phyloP scores from a whole-genome alignment of 2,888 invertebrate species.

The Selenia dentaria region DNA sequence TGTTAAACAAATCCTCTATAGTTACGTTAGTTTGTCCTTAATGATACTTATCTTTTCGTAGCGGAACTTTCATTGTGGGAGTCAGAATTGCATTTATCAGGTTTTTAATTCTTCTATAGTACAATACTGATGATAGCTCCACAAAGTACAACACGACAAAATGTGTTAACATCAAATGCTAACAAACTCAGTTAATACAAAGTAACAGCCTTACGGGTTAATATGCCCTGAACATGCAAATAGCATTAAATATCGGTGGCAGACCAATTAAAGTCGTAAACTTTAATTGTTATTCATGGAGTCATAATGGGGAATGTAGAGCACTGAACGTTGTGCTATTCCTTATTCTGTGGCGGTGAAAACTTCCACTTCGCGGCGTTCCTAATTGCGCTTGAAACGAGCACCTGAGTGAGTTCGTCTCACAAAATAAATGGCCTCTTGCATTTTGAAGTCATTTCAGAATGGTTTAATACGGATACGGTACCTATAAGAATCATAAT shows the following conservation, averaged over 20 bases:
- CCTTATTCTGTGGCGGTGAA: constrained; percentile 32
- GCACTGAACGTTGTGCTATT: neutral
- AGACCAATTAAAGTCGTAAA: constrained; percentile 67
- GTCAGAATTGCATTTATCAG: no score
- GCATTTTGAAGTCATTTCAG: constrained; percentile 11
- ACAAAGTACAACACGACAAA: constrained; percentile 31
- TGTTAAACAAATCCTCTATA: no score
- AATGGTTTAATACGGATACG: neutral
- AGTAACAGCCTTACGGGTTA: constrained; percentile 54
- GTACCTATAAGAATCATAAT: no score
- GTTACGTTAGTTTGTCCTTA: no score
- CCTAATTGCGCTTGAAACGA: constrained; percentile 45
- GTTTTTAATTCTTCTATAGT: no score
- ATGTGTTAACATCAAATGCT: constrained; percentile 46
- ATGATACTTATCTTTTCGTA: no score
- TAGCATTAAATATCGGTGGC: constrained; percentile 64
- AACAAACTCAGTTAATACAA: constrained; percentile 58
- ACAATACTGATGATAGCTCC: no score
- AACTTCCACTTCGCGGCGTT: constrained; percentile 45
- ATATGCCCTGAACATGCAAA: constrained; percentile 67
- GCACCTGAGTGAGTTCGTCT: constrained; percentile 31
- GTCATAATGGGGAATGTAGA: constrained; percentile 55
- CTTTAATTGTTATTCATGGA: constrained; percentile 75
- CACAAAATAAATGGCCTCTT: constrained; percentile 25
- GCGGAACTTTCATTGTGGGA: no score